Evolutionary conservation across 2,888 invertebrate species (phyloP).

Genomic region (Augochlorella aurata): DNA sequence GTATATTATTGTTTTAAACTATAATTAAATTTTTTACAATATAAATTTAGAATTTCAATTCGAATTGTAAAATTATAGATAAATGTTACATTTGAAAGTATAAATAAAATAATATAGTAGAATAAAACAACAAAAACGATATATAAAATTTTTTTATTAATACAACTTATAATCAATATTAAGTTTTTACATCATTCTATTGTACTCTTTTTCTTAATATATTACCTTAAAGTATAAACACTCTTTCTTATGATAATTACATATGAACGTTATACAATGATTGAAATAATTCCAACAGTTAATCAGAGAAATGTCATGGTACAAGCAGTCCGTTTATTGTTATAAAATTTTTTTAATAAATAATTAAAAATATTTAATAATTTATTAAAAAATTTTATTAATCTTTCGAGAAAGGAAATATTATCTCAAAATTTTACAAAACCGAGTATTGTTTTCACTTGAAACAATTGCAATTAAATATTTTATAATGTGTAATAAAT

Average conservation of each 20-base stretch:
- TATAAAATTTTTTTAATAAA: neutral
- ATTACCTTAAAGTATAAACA: conserved; percentile 1
- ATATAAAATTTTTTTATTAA: conserved; percentile 10
- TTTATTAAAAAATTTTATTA: neutral
- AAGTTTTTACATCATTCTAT: neutral
- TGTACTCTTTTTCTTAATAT: conserved; percentile 1
- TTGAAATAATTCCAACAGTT: neutral
- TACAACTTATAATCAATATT: neutral
- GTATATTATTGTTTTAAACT: neutral
- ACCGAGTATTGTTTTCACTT: neutral
- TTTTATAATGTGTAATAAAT: neutral
- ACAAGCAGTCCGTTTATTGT: neutral
- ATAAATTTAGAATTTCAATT: neutral
- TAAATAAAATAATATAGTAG: neutral
- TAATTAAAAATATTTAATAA: neutral
- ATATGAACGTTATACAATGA: neutral
- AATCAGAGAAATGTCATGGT: neutral
- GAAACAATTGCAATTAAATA: neutral
- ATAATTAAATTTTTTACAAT: neutral
- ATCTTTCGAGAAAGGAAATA: neutral
- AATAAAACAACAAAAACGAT: neutral
- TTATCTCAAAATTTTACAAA: neutral
- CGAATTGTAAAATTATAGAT: neutral
- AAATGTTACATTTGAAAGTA: neutral
- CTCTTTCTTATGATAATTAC: neutral